phyloP scores from a whole-genome alignment of 2,888 invertebrate genomes.

The Microplitis manilae region DNA sequence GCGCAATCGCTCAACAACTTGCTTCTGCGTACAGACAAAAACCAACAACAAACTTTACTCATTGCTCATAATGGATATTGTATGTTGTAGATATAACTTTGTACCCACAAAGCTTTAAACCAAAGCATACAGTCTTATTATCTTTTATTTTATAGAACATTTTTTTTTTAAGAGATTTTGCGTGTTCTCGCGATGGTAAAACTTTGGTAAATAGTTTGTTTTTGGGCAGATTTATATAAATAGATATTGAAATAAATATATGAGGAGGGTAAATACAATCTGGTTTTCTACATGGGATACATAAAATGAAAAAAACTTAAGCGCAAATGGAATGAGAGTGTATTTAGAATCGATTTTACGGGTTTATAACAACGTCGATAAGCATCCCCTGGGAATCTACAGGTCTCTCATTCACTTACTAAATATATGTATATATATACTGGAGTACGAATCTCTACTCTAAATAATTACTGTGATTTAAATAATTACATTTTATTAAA shows the following conservation, averaged over 20 bases:
- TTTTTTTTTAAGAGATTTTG: too few species aligned
- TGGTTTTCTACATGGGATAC: too few species aligned
- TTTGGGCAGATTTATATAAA: too few species aligned
- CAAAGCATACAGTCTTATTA: not conserved
- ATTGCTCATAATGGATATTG: slow-evolving; percentile 45
- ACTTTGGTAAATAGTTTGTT: too few species aligned
- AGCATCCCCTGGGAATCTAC: slow-evolving; percentile 47
- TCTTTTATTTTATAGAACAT: not conserved
- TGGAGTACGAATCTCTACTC: too few species aligned
- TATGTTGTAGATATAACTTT: slow-evolving; percentile 21
- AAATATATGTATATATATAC: too few species aligned
- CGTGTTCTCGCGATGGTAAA: too few species aligned
- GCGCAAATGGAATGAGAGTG: slow-evolving; percentile 7
- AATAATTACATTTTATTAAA: too few species aligned
- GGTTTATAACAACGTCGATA: slow-evolving; percentile 26
- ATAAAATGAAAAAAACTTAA: too few species aligned
- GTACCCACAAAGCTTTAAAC: not conserved
- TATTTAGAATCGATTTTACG: slow-evolving; percentile 25
- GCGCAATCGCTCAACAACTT: slow-evolving; percentile 75
- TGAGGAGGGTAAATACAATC: not conserved
- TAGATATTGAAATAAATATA: not conserved
- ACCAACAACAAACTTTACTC: slow-evolving; percentile 50
- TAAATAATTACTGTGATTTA: too few species aligned
- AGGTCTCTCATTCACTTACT: slow-evolving; percentile 45
- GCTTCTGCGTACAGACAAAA: slow-evolving; percentile 71